Conservation (phyloP, 2,113 vertebrate species). For the Pomatostomus ruficeps region DNA sequence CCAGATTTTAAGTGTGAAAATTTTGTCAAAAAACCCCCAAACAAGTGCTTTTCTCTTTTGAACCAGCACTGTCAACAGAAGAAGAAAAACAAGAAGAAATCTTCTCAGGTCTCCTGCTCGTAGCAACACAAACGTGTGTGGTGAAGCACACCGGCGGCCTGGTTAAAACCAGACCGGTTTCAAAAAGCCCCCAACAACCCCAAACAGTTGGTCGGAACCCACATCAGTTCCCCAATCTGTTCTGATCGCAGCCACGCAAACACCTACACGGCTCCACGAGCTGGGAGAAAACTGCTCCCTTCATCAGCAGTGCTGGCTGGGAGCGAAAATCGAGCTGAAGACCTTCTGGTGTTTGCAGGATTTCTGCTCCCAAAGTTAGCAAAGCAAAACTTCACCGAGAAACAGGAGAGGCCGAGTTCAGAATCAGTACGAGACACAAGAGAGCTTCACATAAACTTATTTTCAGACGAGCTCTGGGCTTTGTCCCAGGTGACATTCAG, state of each 20-base stretch:
- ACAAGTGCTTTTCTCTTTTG: background rate
- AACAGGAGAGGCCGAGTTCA: background rate
- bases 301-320: background rate
- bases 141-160: background rate
- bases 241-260: constrained; percentile 29
- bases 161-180: background rate
- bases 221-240: constrained; percentile 1
- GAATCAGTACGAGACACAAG: background rate
- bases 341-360: constrained; percentile 42
- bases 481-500: background rate
- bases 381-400: constrained; percentile 14
- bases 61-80: background rate
- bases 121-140: background rate
- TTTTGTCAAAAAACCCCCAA: background rate
- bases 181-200: background rate
- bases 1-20: background rate
- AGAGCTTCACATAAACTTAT: background rate
- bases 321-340: background rate
- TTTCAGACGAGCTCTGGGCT: background rate
- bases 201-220: constrained; percentile 28
- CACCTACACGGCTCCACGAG: constrained; percentile 17
- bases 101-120: background rate
- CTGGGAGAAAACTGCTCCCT: background rate
- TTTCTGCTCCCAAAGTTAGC: constrained; percentile 16
- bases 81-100: background rate